These are phyloP conservation scores for Phalacrocorax aristotelis DNA, from an alignment of 2,113 vertebrate species.

Conservation along the genomic window DNA sequence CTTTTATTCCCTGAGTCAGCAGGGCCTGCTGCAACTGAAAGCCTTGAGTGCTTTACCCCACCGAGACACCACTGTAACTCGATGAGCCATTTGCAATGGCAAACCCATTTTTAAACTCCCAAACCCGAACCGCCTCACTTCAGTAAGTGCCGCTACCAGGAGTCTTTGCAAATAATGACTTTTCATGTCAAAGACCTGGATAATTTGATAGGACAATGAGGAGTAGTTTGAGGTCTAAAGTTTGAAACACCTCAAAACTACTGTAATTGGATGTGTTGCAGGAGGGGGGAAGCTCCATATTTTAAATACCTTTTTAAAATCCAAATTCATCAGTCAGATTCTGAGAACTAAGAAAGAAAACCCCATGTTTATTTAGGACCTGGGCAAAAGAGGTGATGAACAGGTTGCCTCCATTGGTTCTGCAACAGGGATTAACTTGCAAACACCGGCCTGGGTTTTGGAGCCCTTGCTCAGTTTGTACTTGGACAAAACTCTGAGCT, in stretches of 20 bases:
- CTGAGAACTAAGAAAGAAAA: background rate
- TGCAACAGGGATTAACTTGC: background rate
- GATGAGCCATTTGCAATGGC: background rate
- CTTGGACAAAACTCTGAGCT: background rate
- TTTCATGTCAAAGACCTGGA: background rate
- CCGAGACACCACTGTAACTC: background rate
- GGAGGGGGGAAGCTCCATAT: background rate
- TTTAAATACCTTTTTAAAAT: background rate
- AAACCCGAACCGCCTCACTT: background rate
- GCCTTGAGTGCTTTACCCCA: constrained; percentile 16
- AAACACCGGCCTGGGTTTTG: background rate
- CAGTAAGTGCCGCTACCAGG: background rate
- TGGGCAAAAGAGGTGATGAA: background rate
- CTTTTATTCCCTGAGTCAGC: constrained; percentile 18
- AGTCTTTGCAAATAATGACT: background rate
- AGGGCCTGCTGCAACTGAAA: background rate
- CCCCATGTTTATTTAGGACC: background rate
- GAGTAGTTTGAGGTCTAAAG: background rate
- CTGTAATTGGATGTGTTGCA: background rate
- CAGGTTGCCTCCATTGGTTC: background rate
- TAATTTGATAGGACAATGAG: background rate
- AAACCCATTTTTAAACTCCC: constrained; percentile 10
- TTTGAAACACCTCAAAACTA: background rate
- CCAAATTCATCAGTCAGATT: background rate
- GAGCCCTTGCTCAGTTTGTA: background rate